Percentiles rank a stretch among this genome's conserved stretches.
Evolutionary conservation across 2,113 vertebrate genomes (phyloP).

Genomic region (Bubo scandiacus): DNA sequence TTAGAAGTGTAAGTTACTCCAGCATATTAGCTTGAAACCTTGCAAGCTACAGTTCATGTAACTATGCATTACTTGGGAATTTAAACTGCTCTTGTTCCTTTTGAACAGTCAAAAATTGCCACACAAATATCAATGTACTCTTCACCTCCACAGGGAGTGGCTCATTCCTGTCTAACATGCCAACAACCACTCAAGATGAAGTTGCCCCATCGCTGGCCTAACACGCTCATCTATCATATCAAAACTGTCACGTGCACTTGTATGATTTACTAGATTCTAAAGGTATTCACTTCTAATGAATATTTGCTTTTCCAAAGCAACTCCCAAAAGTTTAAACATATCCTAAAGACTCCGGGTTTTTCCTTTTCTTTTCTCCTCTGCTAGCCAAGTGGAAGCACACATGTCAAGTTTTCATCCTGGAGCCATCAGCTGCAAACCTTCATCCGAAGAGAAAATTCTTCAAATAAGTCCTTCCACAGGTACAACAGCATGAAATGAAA

Average conservation of each 20-base stretch:
- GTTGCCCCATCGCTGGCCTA: not conserved
- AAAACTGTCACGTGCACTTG: not conserved
- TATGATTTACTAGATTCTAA: not conserved
- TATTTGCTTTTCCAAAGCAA: not conserved
- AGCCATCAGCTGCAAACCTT: not conserved
- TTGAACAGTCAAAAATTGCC: not conserved
- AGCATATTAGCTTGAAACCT: not conserved
- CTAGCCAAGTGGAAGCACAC: not conserved
- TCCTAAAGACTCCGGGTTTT: not conserved
- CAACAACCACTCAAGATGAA: not conserved
- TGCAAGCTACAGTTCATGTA: not conserved
- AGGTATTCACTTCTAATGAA: not conserved
- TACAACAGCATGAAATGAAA: not conserved
- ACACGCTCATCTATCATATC: not conserved
- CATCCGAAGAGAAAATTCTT: not conserved
- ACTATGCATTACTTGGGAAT: not conserved
- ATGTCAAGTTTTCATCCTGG: not conserved
- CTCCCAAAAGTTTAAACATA: not conserved
- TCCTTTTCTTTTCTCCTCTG: not conserved
- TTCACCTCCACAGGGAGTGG: constrained; percentile 4
- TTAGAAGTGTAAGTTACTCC: not conserved
- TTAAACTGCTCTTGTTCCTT: not conserved
- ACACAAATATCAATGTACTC: constrained; percentile 16
- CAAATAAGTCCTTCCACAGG: not conserved
- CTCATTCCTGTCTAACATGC: not conserved